These are phyloP conservation scores for Mormyrops attenuatus DNA, from an alignment of 2,797 vertebrate species.

Conservation along the genomic window DNA sequence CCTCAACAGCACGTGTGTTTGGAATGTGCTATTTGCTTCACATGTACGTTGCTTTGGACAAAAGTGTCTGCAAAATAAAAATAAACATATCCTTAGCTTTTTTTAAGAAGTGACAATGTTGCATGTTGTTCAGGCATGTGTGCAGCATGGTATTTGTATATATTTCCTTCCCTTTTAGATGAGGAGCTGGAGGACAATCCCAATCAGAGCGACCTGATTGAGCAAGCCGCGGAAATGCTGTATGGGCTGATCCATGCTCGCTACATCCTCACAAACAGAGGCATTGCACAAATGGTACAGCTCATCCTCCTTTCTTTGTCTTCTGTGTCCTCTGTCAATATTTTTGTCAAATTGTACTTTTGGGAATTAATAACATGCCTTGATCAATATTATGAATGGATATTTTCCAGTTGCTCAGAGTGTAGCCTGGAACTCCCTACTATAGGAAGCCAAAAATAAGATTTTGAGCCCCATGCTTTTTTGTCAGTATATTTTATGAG, in stretches of 20 bases:
- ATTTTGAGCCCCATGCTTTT: background rate
- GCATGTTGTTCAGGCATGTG: background rate
- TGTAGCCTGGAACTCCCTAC: background rate
- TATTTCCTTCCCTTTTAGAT: conserved; percentile 54
- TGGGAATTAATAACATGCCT: background rate
- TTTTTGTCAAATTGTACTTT: background rate
- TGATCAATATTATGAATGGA: background rate
- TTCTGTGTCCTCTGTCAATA: conserved; percentile 7
- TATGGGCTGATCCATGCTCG: conserved; percentile 89
- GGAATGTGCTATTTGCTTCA: background rate
- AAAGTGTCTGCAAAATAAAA: background rate
- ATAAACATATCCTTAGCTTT: background rate
- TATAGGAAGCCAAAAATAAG: background rate
- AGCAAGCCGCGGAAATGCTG: conserved; percentile 91
- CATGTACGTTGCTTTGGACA: background rate
- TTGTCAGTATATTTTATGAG: no score
- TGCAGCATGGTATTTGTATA: background rate
- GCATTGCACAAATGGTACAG: conserved; percentile 91
- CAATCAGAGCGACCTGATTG: conserved; percentile 91
- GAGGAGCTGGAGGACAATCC: conserved; percentile 92
- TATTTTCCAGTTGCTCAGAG: background rate
- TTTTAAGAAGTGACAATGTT: background rate
- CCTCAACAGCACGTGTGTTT: background rate
- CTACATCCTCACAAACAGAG: conserved; percentile 89
- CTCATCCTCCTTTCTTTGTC: background rate